Evolutionary conservation across 1,140 invertebrate species (phyloP), one percentile per base, ranked within the genome.

Genomic region (Sitodiplosis mosellana): DNA sequence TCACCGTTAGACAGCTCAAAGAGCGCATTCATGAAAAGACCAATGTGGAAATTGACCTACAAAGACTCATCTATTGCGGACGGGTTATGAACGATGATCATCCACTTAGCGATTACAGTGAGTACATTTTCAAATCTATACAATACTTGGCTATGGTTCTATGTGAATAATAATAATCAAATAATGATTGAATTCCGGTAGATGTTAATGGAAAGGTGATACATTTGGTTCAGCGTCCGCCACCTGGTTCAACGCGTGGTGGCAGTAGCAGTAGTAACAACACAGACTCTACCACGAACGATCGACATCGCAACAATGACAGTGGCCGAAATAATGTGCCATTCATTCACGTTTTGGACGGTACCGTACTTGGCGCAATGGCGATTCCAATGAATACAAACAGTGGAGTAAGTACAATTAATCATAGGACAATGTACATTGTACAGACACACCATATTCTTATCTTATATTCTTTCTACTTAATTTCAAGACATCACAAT

Each of bases 151-250:
- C n/a, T n/a, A n/a, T n/a, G n/a, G n/a, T n/a, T n/a, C n/a, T n/a
- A n/a, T n/a, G n/a, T n/a, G n/a, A n/a, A n/a, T n/a, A n/a, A n/a
- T n/a, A n/a, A n/a, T n/a, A n/a, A n/a, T n/a, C n/a, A n/a, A n/a
- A n/a, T n/a, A n/a, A n/a, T 22, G 33, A 40, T 41, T 10, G 17
- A 47, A 11, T 45, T 46, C 22, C 12, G 48, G 33, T 58, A 92
- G 90, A 88, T 76, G 80, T 94, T 11, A 73, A 90, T 67, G 87
- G 84, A 2, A 93, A 93, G 69, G 88, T 90, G 15, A 76, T 96
- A 43, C 91, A 96, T 64, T 73, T 96, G 57, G 91, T 94, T n/a
- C 83, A 91, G 66, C 69, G 86, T 33, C 78, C 85, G 5, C 87
- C 87, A 17, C 72, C 59, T 38, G 54, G 59, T 22, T 27, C 53